phyloP scores from a whole-genome alignment of 2,888 invertebrate species.

The Luperina testacea region DNA sequence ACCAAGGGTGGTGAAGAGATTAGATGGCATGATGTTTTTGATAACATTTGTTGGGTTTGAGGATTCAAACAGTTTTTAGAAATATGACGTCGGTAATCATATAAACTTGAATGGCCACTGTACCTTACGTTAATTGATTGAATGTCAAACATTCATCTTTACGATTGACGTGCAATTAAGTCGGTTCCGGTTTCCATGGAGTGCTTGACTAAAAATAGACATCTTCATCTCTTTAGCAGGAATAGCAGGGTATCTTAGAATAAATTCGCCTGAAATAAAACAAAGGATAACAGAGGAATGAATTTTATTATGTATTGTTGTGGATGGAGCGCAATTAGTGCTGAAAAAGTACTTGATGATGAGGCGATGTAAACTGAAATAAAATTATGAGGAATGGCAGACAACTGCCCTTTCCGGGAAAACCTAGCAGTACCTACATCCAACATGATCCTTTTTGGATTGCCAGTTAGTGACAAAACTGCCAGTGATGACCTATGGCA shows the following conservation, averaged over 20 bases:
- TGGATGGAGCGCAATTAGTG: too few species aligned
- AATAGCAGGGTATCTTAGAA: neutral
- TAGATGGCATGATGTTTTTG: too few species aligned
- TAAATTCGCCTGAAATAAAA: neutral
- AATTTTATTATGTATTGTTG: neutral
- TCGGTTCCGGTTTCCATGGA: conserved; percentile 3
- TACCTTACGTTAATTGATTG: conserved; percentile 1
- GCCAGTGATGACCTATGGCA: neutral
- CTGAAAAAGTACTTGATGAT: neutral
- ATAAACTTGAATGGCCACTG: neutral
- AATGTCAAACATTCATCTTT: conserved; percentile 37
- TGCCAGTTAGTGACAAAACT: neutral
- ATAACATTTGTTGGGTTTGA: too few species aligned
- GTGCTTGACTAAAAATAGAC: conserved; percentile 14
- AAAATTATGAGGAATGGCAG: neutral
- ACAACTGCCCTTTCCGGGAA: neutral
- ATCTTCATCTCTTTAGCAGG: neutral
- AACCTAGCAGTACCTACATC: neutral
- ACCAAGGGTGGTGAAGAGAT: too few species aligned
- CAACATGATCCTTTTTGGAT: neutral
- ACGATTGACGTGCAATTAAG: conserved; percentile 43
- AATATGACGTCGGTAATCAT: too few species aligned
- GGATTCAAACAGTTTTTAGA: too few species aligned
- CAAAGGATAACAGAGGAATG: neutral
- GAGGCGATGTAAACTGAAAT: neutral